A percentile compares a stretch with the other conserved stretches of the same genome.
These are phyloP conservation scores for Cariama cristata DNA, from an alignment of 2,113 vertebrate genomes.

Conservation along the genomic window DNA sequence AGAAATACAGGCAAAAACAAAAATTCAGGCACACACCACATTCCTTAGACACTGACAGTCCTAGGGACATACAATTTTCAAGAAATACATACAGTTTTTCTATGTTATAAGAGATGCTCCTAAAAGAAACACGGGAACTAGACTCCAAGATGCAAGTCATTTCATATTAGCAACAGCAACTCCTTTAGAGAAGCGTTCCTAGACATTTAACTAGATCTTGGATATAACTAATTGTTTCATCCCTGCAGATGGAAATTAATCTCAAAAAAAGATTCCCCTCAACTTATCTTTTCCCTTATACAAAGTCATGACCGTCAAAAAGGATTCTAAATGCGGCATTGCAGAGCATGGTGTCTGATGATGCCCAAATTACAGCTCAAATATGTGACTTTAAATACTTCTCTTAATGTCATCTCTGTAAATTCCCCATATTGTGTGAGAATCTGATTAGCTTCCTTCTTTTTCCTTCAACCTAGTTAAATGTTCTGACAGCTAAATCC, in stretches of 20 bases:
- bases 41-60: background rate
- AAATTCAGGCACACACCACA: background rate
- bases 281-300: background rate
- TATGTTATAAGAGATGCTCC: background rate
- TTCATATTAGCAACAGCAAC: background rate
- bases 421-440: background rate
- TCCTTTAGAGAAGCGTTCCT: background rate
- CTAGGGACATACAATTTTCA: background rate
- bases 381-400: background rate
- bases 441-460: conserved; percentile 28
- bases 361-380: background rate
- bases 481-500: conserved; percentile 15
- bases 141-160: background rate
- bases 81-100: background rate
- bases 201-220: conserved; percentile 7
- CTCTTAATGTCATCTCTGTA: background rate
- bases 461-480: background rate
- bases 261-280: background rate
- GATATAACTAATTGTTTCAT: conserved; percentile 34
- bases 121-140: background rate
- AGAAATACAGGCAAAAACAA: background rate
- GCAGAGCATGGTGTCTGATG: background rate
- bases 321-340: background rate
- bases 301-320: background rate
- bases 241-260: conserved; percentile 28